These are phyloP conservation scores for Mizuhopecten yessoensis DNA, from an alignment of 1,140 invertebrate genomes.

Conservation along the genomic window DNA sequence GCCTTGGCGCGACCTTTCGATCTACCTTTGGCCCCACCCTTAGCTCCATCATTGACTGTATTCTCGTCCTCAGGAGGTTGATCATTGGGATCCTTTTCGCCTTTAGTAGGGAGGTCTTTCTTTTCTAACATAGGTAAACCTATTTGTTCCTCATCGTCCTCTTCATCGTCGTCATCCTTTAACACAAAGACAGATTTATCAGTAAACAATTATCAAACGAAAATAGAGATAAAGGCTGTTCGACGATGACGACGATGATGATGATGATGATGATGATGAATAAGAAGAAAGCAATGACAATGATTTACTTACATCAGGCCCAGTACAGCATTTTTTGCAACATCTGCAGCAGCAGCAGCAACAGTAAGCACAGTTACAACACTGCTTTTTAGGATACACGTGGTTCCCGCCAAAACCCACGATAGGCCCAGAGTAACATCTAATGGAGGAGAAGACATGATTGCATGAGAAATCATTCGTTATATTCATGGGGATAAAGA, in stretches of 20 bases:
- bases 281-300: too few relatives aligned
- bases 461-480: too few relatives aligned
- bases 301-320: conserved; percentile 2
- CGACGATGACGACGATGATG: too few relatives aligned
- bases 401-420: not conserved
- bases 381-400: conserved; percentile 16
- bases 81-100: not conserved
- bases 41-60: not conserved
- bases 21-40: not conserved
- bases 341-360: conserved; percentile 21
- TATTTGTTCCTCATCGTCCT: conserved; percentile 22
- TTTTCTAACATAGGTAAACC: not conserved
- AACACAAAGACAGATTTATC: not conserved
- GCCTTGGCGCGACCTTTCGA: not conserved
- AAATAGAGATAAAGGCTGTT: too few relatives aligned
- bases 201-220: too few relatives aligned
- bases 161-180: conserved; percentile 11
- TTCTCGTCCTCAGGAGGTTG: not conserved
- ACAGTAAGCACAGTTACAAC: conserved; percentile 18
- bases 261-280: too few relatives aligned
- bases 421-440: not conserved
- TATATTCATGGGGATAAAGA: too few relatives aligned
- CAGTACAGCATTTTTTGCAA: conserved; percentile 20
- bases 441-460: not conserved
- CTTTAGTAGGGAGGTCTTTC: not conserved